These are phyloP conservation scores for Dendrolimus kikuchii DNA, from an alignment of 1,140 invertebrate species.

Conservation along the genomic window DNA sequence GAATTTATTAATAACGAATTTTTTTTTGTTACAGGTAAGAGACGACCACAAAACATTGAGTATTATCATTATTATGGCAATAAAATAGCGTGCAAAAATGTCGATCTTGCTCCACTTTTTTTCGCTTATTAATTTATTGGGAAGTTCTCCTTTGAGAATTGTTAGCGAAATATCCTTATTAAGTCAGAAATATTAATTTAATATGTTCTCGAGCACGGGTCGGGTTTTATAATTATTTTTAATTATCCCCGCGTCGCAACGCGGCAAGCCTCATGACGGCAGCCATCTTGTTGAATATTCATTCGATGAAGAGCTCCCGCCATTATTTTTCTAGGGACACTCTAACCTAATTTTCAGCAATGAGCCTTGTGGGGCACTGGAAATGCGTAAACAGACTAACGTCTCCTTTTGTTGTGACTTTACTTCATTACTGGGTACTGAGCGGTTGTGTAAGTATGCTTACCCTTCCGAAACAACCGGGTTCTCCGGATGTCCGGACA, in stretches of 20 bases:
- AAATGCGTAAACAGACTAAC: slow-evolving; percentile 15
- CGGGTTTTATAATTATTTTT: slow-evolving; percentile 43
- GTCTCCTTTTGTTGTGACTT: slow-evolving; percentile 5
- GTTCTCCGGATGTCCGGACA: too few species aligned
- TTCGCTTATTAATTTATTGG: slow-evolving; percentile 7
- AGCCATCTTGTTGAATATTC: slow-evolving; percentile 41
- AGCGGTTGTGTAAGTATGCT: slow-evolving; percentile 3
- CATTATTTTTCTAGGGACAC: slow-evolving; percentile 34
- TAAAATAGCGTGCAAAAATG: too few species aligned
- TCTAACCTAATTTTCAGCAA: slow-evolving; percentile 45
- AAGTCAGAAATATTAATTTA: slow-evolving; percentile 30
- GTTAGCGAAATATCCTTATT: slow-evolving; percentile 1
- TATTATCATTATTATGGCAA: neutral
- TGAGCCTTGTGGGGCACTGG: slow-evolving; percentile 21
- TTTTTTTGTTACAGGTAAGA: slow-evolving; percentile 3
- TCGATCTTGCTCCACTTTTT: neutral
- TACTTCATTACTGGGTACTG: slow-evolving; percentile 10
- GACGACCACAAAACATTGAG: neutral
- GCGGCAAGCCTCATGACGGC: slow-evolving; percentile 7
- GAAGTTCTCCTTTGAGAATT: slow-evolving; percentile 6
- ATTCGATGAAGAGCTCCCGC: slow-evolving; percentile 26
- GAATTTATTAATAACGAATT: slow-evolving; percentile 3
- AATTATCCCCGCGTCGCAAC: slow-evolving; percentile 30
- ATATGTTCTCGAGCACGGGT: slow-evolving; percentile 17
- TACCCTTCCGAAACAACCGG: too few species aligned